Evolutionary conservation across 1,140 invertebrate genomes (phyloP).

Genomic region (Harpegnathos saltator): DNA sequence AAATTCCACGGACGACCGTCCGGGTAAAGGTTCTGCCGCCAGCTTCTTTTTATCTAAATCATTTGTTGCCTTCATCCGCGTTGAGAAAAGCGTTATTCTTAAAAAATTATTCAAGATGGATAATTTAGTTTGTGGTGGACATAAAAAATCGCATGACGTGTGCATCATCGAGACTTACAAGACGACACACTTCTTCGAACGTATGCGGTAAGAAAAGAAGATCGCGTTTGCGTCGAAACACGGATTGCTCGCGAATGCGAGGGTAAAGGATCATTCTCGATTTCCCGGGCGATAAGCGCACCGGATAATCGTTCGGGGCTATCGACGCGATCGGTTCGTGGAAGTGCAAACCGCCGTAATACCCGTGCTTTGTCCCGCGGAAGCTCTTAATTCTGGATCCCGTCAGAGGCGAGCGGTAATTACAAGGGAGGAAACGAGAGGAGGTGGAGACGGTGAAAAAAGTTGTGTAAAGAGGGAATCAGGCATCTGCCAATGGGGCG

Average conservation of each 20-base stretch:
- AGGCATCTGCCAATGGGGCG: conserved; percentile 63
- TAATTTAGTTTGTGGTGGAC: no score
- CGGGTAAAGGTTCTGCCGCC: no score
- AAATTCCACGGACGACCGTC: no score
- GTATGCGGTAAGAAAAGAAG: no score
- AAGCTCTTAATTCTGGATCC: conserved; percentile 66
- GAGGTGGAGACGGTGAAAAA: conserved; percentile 38
- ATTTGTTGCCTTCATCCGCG: no score
- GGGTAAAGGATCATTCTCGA: conserved; percentile 17
- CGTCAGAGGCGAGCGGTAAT: conserved; percentile 54
- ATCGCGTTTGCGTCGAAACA: no score
- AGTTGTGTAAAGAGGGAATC: conserved; percentile 56
- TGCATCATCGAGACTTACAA: no score
- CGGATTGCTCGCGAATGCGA: background rate
- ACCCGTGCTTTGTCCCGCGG: conserved; percentile 58
- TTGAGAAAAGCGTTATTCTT: no score
- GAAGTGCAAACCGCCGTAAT: conserved; percentile 57
- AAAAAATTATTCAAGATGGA: no score
- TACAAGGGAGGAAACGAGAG: conserved; percentile 28
- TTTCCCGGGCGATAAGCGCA: conserved; percentile 22
- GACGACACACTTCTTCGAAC: background rate
- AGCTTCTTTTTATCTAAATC: no score
- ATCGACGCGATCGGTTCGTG: conserved; percentile 59
- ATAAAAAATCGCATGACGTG: no score
- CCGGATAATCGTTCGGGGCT: conserved; percentile 37